Evolutionary conservation across 2,888 invertebrate species (phyloP).

Genomic region (Hybos culiciformis): DNA sequence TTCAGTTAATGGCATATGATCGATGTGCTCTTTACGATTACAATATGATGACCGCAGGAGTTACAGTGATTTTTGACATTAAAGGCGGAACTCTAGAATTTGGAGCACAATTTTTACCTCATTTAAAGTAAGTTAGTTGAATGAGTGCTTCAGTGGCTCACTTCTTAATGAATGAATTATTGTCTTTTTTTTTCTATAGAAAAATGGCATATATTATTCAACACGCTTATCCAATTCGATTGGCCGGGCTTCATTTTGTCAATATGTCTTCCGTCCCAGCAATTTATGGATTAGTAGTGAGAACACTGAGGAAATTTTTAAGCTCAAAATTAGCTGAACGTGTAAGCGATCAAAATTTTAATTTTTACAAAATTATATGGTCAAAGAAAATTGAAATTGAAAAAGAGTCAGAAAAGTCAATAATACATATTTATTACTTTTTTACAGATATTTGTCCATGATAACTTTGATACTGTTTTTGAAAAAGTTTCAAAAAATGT

Average conservation of each 20-base stretch:
- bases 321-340: constrained; percentile 44
- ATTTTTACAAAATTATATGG: not conserved
- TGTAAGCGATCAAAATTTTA: constrained; percentile 36
- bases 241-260: constrained; percentile 43
- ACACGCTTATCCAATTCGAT: constrained; percentile 44
- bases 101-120: too few species aligned
- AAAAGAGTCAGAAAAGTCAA: too few species aligned
- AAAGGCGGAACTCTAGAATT: too few species aligned
- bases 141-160: too few species aligned
- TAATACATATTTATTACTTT: not conserved
- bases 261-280: constrained; percentile 38
- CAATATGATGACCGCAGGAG: too few species aligned
- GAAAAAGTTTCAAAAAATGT: constrained; percentile 9
- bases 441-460: constrained; percentile 10
- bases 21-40: too few species aligned
- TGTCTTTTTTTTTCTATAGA: constrained; percentile 7
- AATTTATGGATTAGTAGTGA: constrained; percentile 42
- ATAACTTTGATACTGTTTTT: constrained; percentile 7
- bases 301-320: constrained; percentile 39
- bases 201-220: constrained; percentile 21
- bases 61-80: too few species aligned
- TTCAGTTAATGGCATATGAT: too few species aligned
- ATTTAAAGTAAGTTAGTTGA: too few species aligned
- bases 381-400: not conserved
- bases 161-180: too few species aligned